phyloP scores from a whole-genome alignment of 2,797 vertebrate genomes.

The Eulemur rubriventer region DNA sequence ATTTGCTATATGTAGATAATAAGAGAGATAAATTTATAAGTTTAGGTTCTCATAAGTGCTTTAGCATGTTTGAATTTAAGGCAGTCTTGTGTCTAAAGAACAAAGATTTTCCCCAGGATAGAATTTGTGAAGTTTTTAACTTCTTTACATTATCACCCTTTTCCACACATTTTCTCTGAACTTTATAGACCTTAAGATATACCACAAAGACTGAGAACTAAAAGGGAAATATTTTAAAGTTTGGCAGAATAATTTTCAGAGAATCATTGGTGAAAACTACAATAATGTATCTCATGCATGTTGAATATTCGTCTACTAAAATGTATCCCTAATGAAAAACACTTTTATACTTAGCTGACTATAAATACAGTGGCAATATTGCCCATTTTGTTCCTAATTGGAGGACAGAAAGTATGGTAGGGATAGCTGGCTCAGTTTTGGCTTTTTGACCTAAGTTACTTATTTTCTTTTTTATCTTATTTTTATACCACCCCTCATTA shows the following conservation, averaged over 20 bases:
- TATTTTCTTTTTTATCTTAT: neutral
- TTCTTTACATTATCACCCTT: neutral
- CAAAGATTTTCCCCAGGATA: neutral
- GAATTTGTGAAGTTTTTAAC: neutral
- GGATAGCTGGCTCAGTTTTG: neutral
- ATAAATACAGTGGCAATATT: neutral
- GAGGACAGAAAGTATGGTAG: neutral
- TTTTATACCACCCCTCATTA: neutral
- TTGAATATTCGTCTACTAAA: neutral
- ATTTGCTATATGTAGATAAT: neutral
- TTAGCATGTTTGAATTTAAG: neutral
- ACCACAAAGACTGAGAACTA: neutral
- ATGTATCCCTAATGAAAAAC: neutral
- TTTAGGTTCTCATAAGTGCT: neutral
- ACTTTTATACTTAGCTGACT: neutral
- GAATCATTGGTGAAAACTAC: neutral
- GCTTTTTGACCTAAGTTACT: neutral
- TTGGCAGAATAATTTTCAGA: neutral
- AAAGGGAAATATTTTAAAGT: neutral
- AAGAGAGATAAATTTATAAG: neutral
- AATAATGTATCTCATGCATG: neutral
- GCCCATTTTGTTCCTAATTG: neutral
- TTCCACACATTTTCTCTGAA: neutral
- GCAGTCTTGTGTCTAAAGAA: neutral
- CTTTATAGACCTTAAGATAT: neutral